A percentile compares a stretch with the other conserved stretches of the same genome.
These are phyloP conservation scores for Heliconius erato DNA, from an alignment of 2,888 invertebrate species.

Conservation along the genomic window DNA sequence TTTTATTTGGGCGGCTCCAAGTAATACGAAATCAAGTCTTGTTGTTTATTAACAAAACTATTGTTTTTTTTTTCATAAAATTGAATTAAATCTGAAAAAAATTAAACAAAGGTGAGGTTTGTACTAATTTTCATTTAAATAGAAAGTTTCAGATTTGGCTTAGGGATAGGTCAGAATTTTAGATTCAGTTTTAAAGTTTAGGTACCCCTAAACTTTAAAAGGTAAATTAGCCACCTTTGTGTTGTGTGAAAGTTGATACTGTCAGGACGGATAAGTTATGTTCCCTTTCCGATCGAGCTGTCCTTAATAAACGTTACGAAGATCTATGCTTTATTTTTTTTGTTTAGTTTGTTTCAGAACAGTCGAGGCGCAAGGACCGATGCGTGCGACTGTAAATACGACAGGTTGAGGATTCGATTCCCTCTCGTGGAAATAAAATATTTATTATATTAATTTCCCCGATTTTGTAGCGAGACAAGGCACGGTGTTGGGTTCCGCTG, in stretches of 20 bases:
- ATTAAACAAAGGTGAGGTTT: not conserved
- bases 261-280: not conserved
- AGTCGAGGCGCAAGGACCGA: too few relatives aligned
- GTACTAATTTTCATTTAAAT: not conserved
- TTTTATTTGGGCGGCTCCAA: too few relatives aligned
- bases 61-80: not conserved
- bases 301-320: not conserved
- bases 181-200: not conserved
- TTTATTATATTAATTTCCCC: too few relatives aligned
- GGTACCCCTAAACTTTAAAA: too few relatives aligned
- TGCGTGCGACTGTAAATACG: too few relatives aligned
- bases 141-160: not conserved
- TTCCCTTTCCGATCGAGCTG: not conserved
- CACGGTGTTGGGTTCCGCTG: too few relatives aligned
- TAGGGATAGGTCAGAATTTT: not conserved
- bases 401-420: too few relatives aligned
- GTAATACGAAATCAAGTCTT: too few relatives aligned
- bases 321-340: not conserved
- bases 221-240: too few relatives aligned
- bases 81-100: not conserved
- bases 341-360: not conserved
- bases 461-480: too few relatives aligned
- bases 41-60: not conserved
- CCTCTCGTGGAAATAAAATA: too few relatives aligned
- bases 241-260: too few relatives aligned